Conservation (phyloP, 2,797 vertebrate genomes). For the Pyrocephalus nanus region DNA sequence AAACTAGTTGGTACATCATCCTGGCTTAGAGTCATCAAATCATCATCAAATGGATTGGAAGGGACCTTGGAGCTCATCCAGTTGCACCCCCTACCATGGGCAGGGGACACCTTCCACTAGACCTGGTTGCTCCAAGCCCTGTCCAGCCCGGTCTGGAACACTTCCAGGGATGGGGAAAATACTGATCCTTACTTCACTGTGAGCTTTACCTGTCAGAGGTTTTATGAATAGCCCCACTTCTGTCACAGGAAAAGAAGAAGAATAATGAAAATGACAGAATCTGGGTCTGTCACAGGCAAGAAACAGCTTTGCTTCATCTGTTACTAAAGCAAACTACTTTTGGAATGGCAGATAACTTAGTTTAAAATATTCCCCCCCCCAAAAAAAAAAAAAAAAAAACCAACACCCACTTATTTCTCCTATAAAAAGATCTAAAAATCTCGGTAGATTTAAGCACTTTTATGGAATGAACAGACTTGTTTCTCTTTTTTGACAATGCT, state of each 20-base stretch:
- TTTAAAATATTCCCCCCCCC: neutral
- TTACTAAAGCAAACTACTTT: neutral
- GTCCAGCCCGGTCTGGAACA: neutral
- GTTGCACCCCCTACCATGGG: neutral
- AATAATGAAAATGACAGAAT: neutral
- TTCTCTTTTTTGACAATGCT: neutral
- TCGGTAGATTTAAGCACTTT: neutral
- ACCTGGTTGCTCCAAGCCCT: neutral
- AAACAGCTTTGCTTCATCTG: neutral
- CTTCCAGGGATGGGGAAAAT: neutral
- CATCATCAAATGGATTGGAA: neutral
- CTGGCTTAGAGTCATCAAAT: neutral
- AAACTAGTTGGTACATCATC: neutral
- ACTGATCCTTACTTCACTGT: neutral
- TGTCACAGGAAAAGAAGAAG: neutral
- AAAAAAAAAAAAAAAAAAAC: neutral
- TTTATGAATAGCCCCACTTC: neutral
- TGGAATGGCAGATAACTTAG: neutral
- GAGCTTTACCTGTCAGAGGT: neutral
- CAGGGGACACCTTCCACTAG: neutral
- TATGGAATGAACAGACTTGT: neutral
- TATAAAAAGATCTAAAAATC: neutral
- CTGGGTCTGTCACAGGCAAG: neutral
- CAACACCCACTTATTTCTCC: neutral
- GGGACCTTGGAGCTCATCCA: neutral